A percentile compares a stretch with the other conserved stretches of the same genome.
phyloP scores from a whole-genome alignment of 53 echinoderm and acorn worm species.

The Astropecten irregularis region DNA sequence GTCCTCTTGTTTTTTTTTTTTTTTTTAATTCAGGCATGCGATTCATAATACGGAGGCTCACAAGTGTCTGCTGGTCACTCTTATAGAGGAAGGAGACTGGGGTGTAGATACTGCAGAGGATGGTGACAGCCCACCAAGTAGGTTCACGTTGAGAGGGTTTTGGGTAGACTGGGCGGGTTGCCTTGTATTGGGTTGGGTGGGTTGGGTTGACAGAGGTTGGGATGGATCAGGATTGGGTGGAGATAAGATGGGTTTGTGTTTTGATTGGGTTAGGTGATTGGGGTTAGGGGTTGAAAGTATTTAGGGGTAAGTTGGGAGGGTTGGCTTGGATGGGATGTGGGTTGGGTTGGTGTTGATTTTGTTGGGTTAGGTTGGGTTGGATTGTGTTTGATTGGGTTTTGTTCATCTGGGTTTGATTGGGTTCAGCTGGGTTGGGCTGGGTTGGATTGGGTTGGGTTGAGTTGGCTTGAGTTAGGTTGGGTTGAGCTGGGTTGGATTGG shows the following conservation, averaged over 20 bases:
- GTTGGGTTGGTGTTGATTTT: no score
- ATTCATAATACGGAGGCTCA: conserved; percentile 89
- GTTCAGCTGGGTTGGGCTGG: no score
- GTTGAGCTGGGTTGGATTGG: neutral
- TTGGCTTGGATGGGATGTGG: no score
- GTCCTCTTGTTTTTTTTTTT: neutral
- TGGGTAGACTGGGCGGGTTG: neutral
- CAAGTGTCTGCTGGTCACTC: conserved; percentile 71
- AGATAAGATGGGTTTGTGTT: no score
- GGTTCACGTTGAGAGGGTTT: neutral
- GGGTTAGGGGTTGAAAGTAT: no score
- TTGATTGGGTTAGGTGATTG: no score
- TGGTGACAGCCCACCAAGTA: conserved; percentile 55
- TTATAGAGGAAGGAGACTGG: conserved; percentile 84
- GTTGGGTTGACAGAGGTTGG: neutral
- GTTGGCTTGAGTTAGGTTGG: neutral
- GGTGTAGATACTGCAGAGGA: conserved; percentile 37
- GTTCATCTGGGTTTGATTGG: no score
- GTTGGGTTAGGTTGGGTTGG: no score
- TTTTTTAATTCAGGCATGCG: conserved; percentile 70
- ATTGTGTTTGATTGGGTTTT: no score
- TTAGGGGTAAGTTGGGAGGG: no score
- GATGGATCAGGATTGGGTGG: neutral
- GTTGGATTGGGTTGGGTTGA: no score
- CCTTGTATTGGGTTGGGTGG: neutral